Conservation (phyloP, 2,113 vertebrate species). For the Steatornis caripensis region DNA sequence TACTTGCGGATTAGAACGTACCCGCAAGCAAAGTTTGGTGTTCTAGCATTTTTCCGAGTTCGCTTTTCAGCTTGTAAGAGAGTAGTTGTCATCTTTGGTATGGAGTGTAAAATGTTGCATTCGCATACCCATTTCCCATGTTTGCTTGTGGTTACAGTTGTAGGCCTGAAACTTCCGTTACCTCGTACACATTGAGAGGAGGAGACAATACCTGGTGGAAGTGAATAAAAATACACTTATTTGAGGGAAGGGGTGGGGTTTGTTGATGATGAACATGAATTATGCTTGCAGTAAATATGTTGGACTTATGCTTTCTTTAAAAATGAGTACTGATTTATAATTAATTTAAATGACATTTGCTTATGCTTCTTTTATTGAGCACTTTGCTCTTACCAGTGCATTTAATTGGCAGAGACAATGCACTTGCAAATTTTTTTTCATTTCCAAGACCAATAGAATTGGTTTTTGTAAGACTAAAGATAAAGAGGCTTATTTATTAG, state of each 20-base stretch:
- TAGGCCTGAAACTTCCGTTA: neutral
- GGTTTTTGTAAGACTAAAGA: neutral
- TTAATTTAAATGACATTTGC: neutral
- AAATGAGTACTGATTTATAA: neutral
- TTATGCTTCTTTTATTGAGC: neutral
- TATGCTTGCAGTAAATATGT: neutral
- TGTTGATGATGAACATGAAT: neutral
- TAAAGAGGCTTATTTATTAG: neutral
- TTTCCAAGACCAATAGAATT: neutral
- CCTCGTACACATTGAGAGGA: rapidly evolving
- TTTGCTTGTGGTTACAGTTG: neutral
- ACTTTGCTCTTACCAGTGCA: neutral
- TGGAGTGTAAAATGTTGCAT: neutral
- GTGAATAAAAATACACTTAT: neutral
- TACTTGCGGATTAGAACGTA: neutral
- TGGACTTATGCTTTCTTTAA: neutral
- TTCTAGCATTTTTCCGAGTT: neutral
- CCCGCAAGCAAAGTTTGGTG: neutral
- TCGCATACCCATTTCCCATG: rapidly evolving
- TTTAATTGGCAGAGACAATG: neutral
- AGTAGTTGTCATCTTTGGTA: neutral
- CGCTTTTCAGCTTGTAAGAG: neutral
- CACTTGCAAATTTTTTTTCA: neutral
- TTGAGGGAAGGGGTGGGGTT: neutral
- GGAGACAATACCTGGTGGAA: neutral